Evolutionary conservation across 1,140 invertebrate genomes (phyloP).

Genomic region (Glomeris maerens): DNA sequence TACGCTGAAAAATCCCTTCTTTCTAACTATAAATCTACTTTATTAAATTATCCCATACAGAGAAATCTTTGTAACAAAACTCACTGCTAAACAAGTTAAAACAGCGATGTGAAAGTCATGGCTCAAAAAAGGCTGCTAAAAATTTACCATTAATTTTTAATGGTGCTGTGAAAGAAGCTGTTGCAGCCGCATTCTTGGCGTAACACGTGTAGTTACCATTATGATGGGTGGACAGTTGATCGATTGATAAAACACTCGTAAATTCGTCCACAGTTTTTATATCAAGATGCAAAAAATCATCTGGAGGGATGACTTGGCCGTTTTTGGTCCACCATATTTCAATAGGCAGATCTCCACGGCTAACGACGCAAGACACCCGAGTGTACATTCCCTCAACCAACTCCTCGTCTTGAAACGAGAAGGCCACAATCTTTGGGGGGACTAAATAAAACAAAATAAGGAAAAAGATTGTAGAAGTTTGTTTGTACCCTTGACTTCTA

Average conservation of each 20-base stretch:
- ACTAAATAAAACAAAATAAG: constrained; percentile 12
- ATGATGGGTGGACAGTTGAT: constrained; percentile 29
- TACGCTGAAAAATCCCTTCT: too few relatives aligned
- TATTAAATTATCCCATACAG: constrained; percentile 23
- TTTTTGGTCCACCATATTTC: neutral
- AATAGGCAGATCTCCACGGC: constrained; percentile 37
- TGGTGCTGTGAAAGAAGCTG: constrained; percentile 41
- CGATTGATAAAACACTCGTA: constrained; percentile 1
- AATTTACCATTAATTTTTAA: constrained; percentile 29
- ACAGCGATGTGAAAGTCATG: too few relatives aligned
- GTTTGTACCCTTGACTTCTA: constrained; percentile 34
- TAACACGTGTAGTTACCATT: constrained; percentile 59
- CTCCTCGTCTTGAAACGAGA: constrained; percentile 34
- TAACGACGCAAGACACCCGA: constrained; percentile 67
- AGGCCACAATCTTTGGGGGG: constrained; percentile 15
- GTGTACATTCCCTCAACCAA: constrained; percentile 69
- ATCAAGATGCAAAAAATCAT: neutral
- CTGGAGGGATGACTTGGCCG: neutral
- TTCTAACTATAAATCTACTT: constrained; percentile 1
- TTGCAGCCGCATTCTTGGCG: constrained; percentile 50
- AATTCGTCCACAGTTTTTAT: neutral
- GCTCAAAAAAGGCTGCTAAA: neutral
- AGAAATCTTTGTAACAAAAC: constrained; percentile 25
- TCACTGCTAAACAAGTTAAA: constrained; percentile 2
- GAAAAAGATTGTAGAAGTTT: neutral